phyloP scores from a whole-genome alignment of 2,888 invertebrate species.

The Callosobruchus maculatus region DNA sequence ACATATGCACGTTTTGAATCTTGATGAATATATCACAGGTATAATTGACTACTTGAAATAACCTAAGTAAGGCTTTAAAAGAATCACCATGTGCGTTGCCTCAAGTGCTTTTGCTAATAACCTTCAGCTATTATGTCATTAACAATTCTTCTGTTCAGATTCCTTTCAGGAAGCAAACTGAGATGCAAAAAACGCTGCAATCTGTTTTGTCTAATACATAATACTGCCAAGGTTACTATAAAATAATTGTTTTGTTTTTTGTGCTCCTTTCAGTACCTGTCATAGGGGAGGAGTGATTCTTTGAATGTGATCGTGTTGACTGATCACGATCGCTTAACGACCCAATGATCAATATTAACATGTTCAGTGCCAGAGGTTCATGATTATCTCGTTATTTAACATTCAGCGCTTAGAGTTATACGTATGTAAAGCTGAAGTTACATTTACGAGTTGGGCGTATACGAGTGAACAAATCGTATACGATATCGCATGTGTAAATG shows the following conservation, averaged over 20 bases:
- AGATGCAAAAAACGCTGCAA: not conserved
- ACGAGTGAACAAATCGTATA: too few species aligned
- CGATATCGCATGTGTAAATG: too few species aligned
- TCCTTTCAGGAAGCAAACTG: not conserved
- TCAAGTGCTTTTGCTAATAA: not conserved
- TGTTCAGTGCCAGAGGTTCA: not conserved
- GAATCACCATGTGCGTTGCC: not conserved
- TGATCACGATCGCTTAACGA: not conserved
- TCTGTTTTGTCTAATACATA: not conserved
- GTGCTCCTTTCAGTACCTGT: not conserved
- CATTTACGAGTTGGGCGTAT: too few species aligned
- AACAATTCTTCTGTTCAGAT: not conserved
- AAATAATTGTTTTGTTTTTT: not conserved
- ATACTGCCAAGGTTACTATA: not conserved
- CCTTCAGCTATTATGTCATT: not conserved
- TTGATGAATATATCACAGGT: too few species aligned
- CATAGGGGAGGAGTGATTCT: not conserved
- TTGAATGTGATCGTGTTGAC: not conserved
- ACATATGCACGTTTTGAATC: too few species aligned
- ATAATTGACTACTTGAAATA: too few species aligned
- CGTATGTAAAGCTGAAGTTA: too few species aligned
- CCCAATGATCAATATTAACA: not conserved
- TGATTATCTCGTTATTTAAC: not conserved
- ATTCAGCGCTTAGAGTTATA: too few species aligned
- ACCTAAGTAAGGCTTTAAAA: too few species aligned